phyloP scores from a whole-genome alignment of 2,113 vertebrate species.

The Nesogale talazaci region DNA sequence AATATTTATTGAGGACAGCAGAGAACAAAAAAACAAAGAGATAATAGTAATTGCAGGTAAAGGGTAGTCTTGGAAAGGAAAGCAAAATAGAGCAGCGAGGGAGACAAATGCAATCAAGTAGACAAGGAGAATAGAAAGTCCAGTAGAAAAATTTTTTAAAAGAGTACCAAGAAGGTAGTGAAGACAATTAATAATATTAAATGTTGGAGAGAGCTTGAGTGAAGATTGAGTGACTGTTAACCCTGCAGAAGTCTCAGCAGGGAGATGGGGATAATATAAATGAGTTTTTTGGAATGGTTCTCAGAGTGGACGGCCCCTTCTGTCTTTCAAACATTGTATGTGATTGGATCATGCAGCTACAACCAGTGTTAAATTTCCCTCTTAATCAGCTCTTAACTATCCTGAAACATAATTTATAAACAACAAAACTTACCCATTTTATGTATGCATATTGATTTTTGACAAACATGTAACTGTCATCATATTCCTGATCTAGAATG shows the following conservation, averaged over 20 bases:
- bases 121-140: too few relatives aligned
- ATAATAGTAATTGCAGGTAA: background rate
- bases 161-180: background rate
- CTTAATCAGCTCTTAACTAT: background rate
- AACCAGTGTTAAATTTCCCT: background rate
- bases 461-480: background rate
- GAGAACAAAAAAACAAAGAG: background rate
- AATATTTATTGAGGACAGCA: background rate
- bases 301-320: too few relatives aligned
- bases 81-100: background rate
- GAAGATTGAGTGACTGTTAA: background rate
- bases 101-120: background rate
- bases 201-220: background rate
- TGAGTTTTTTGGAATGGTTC: background rate
- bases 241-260: background rate
- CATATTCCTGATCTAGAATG: background rate
- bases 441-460: background rate
- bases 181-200: too few relatives aligned
- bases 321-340: too few relatives aligned
- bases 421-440: background rate
- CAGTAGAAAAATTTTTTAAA: background rate
- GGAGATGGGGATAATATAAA: background rate
- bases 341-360: background rate
- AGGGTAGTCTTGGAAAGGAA: background rate
- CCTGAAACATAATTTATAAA: background rate